phyloP scores from a whole-genome alignment of 2,888 invertebrate species.

The Syrista parreyssii region DNA sequence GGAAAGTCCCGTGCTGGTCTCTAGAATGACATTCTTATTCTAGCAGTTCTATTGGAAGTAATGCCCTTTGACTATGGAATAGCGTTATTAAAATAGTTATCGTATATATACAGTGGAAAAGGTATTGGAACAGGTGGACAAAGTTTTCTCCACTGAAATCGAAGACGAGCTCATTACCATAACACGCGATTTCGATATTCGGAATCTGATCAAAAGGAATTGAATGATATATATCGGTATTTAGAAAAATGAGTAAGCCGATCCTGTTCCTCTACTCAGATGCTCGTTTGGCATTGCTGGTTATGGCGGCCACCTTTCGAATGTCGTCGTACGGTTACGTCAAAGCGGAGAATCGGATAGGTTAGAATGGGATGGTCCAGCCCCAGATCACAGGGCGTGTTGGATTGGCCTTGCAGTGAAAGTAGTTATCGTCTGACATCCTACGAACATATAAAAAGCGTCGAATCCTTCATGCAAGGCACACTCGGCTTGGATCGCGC shows the following conservation, averaged over 20 bases:
- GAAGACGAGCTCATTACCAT: not conserved
- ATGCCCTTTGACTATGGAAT: not conserved
- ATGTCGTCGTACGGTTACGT: conserved; percentile 9
- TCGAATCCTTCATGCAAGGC: conserved; percentile 27
- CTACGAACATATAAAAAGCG: conserved; percentile 43
- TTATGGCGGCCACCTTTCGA: conserved; percentile 17
- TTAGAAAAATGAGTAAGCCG: not conserved
- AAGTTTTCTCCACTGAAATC: not conserved
- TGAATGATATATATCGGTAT: not conserved
- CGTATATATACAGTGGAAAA: not conserved
- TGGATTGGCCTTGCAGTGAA: conserved; percentile 31
- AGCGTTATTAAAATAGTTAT: not conserved
- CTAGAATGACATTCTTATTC: not conserved
- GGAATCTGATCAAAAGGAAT: not conserved
- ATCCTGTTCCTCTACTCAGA: not conserved
- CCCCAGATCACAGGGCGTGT: conserved; percentile 31
- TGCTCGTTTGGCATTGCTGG: not conserved
- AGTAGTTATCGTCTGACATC: conserved; percentile 30
- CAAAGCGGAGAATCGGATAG: conserved; percentile 24
- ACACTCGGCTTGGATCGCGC: conserved; percentile 35
- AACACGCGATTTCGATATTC: not conserved
- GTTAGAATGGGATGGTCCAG: conserved; percentile 25
- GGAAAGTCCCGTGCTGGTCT: not conserved
- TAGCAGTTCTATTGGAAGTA: not conserved
- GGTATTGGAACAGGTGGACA: not conserved